These are phyloP conservation scores for Athene cunicularia DNA, from an alignment of 2,113 vertebrate species.

Conservation along the genomic window DNA sequence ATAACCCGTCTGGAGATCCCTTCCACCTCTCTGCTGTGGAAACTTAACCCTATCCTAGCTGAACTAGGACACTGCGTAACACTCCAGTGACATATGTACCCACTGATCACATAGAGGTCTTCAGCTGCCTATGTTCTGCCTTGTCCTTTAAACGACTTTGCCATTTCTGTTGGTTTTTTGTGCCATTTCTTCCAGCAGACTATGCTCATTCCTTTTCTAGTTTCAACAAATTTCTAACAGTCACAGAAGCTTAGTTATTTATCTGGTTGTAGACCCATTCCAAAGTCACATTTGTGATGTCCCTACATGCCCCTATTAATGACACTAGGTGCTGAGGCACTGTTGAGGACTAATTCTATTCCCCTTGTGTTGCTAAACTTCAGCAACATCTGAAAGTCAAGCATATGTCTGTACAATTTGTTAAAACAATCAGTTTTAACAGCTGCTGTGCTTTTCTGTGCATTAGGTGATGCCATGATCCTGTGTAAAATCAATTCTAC, in stretches of 20 bases:
- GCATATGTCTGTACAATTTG: neutral
- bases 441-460: neutral
- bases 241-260: neutral
- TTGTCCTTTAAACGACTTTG: neutral
- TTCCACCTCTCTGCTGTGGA: too few species aligned
- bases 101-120: fast-evolving
- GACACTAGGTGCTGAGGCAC: neutral
- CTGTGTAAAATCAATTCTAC: neutral
- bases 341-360: neutral
- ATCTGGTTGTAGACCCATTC: neutral
- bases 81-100: neutral
- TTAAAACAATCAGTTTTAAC: neutral
- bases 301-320: neutral
- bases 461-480: neutral
- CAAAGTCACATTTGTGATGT: neutral
- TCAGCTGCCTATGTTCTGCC: neutral
- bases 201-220: neutral
- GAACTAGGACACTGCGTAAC: too few species aligned
- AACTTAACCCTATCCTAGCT: too few species aligned
- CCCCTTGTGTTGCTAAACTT: neutral
- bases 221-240: neutral
- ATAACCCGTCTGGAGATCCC: too few species aligned
- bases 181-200: neutral
- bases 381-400: neutral
- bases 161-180: neutral